These are phyloP conservation scores for Acarapis woodi DNA, from an alignment of 1,140 invertebrate genomes.

Conservation along the genomic window DNA sequence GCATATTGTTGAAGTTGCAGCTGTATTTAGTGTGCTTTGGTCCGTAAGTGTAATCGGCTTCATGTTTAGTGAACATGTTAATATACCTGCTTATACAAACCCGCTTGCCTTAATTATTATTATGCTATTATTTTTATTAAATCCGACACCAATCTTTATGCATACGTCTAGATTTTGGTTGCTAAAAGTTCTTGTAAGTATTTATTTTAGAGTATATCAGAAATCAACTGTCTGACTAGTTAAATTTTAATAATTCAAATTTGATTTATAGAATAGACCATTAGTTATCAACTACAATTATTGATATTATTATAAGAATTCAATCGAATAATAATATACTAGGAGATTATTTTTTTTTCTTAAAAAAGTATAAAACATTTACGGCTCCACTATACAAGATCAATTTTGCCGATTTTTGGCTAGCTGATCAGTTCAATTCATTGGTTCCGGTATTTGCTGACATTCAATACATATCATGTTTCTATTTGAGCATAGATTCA, in stretches of 20 bases:
- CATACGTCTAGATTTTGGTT: constrained; percentile 50
- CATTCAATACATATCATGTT: constrained; percentile 61
- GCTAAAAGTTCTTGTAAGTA: constrained; percentile 23
- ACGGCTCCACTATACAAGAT: constrained; percentile 82
- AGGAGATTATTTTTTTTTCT: constrained; percentile 16
- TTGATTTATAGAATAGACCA: no score
- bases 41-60: constrained; percentile 40
- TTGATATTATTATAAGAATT: background rate
- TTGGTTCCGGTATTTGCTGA: constrained; percentile 63
- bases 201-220: background rate
- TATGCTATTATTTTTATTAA: constrained; percentile 63
- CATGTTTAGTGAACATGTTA: constrained; percentile 41
- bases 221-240: background rate
- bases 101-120: constrained; percentile 54
- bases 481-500: constrained; percentile 18
- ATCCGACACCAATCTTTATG: constrained; percentile 69
- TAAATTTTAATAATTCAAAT: background rate
- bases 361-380: constrained; percentile 37
- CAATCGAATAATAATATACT: no score
- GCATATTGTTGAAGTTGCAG: constrained; percentile 79
- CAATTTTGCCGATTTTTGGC: constrained; percentile 96
- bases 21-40: constrained; percentile 85
- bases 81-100: constrained; percentile 65
- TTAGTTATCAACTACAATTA: background rate
- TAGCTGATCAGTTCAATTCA: constrained; percentile 93